Base-by-base conservation (phyloP, 2,888 invertebrate genomes). In the Drosophila dives region DNA sequence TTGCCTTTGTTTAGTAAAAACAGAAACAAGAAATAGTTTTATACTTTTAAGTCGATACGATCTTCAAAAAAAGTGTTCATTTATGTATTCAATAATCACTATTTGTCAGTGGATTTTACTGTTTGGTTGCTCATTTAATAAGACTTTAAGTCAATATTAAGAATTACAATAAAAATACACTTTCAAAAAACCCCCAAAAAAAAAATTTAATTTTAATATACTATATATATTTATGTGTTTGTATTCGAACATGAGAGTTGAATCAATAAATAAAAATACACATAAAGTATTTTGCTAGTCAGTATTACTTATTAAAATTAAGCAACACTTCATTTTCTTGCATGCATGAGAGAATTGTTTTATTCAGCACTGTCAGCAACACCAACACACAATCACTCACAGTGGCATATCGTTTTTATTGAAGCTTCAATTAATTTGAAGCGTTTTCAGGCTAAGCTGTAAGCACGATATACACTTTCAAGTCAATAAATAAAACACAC, bases 351-450 rank as follows among this genome's bases (percentile, higher is more conserved):
- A 12, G 45, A 36, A 58, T 12, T 60, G 11, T 33, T 53, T 53
- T 54, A 36, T 5, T n/a, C 26, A 51, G 62, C 48, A 42, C 26
- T 64, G 55, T 63, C 42, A 56, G 63, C 53, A 45, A 23, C 4
- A 45, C 2, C 4, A 45, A 20, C 12, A 40, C 29, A 61, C 42
- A 29, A 36, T 62, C n/a, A 51, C 10, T 38, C 17, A 26, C 54
- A 62, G n/a, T 59, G 10, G 51, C 29, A 49, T 76, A 62, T 66
- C 48, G 58, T 54, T 77, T 62, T 72, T 81, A 81, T 74, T 78
- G 56, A 78, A 70, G 32, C 69, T 79, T 64, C 74, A 81, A 81
- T 79, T 78, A 67, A 77, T 64, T 33, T 49, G 65, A 77, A 66
- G 64, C 62, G 29, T 45, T 56, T 69, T 29, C 40, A 40, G 23